Base-by-base conservation (phyloP, 2,797 vertebrate genomes). In the Cuculus canorus region DNA sequence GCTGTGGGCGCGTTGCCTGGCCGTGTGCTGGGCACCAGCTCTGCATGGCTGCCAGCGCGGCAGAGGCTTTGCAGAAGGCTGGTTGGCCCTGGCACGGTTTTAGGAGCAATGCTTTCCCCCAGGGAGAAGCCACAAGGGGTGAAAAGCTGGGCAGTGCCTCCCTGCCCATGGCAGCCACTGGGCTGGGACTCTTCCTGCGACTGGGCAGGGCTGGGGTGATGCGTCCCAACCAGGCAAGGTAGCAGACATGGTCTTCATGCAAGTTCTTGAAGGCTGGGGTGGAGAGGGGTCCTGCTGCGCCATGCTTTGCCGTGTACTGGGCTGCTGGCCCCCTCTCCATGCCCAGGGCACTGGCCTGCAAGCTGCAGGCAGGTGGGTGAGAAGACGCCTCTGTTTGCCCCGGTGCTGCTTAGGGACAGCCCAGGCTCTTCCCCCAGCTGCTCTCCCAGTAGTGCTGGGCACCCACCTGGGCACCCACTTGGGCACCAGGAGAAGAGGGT, bases 261-360 rank as follows among this genome's bases (percentile, higher is more conserved):
- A 8, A 15, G 23, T 57, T 43, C 47, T 57, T 24, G 50, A 39
- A 60, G 48, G 35, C 43, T 15, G 8, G 37, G 32, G 33, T 24
- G 47, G 54, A 79, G 75, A 8, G 18, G 76, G 43, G 24, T 37
- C 9, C 35, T 25, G 23, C 2, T 1, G 1, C 13, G 5, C 25
- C 4, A 1, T 9, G 2, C 30, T 77, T 77, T 41, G 43, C 8
- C 8, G 24, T 0, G 0, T 27, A 53, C 39, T 12, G n/a, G 43
- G 64, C 54, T 84, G 41, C 70, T 56, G 85, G 61, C 9, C 76
- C 16, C 47, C 12, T n/a, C 65, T 33, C 48, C 4, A 0, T 9
- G 70, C 48, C 11, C 0, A 0, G 41, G 59, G 22, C 30, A 4
- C 17, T 23, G 47, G 37, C 11, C 3, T 1, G 9, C 68, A 54